phyloP scores from a whole-genome alignment of 2,888 invertebrate genomes.

The Metopia argyrocephala region DNA sequence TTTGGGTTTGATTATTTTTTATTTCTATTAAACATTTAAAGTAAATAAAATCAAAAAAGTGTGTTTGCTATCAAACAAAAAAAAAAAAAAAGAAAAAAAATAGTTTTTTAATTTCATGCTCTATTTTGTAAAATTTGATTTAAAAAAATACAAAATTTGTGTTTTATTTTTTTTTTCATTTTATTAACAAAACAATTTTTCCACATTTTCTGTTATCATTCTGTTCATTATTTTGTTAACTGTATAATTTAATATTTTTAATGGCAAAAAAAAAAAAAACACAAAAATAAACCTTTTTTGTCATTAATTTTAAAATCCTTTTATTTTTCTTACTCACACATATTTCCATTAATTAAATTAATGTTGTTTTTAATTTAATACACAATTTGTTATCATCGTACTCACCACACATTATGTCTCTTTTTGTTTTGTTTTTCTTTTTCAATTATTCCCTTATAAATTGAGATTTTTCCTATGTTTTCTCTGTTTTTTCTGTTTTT shows the following conservation, averaged over 20 bases:
- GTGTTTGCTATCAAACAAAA: conserved; percentile 12
- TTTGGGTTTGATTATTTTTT: background rate
- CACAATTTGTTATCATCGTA: conserved; percentile 29
- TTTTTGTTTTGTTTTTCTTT: conserved; percentile 35
- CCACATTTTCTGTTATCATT: background rate
- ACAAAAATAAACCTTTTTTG: background rate
- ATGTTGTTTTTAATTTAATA: background rate
- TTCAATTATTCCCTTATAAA: conserved; percentile 48
- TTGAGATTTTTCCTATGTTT: conserved; percentile 9
- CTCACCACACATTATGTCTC: conserved; percentile 59
- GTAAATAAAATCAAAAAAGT: conserved; percentile 29
- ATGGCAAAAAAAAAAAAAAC: too few species aligned
- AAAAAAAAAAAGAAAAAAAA: background rate
- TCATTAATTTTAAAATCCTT: background rate
- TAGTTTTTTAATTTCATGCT: conserved; percentile 31
- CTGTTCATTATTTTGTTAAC: background rate
- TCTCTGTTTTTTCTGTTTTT: background rate
- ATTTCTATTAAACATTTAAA: conserved; percentile 1
- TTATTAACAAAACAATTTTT: background rate
- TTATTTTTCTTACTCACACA: background rate
- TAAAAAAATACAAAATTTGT: background rate
- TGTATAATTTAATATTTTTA: too few species aligned
- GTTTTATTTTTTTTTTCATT: background rate
- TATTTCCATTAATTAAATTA: conserved; percentile 29
- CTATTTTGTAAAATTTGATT: conserved; percentile 46